These are phyloP conservation scores for Ochropleura leucogaster DNA, from an alignment of 2,888 invertebrate species.

Conservation along the genomic window DNA sequence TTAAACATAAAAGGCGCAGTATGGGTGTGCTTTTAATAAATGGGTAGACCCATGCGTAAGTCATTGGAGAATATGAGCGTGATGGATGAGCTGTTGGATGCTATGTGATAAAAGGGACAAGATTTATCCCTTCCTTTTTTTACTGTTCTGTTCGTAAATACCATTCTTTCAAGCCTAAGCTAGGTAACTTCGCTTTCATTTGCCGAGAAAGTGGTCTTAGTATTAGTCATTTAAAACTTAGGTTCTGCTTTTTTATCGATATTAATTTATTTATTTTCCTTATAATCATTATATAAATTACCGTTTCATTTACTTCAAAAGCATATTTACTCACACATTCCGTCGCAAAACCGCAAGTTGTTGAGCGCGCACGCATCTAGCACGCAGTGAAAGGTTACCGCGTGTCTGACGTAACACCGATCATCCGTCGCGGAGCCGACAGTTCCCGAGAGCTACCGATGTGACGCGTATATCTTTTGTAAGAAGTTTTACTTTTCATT, in stretches of 20 bases:
- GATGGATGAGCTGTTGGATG: no score
- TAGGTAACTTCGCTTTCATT: not conserved
- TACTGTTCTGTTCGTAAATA: not conserved
- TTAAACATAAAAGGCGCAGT: no score
- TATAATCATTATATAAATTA: not conserved
- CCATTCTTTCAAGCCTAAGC: not conserved
- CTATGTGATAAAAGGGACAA: not conserved
- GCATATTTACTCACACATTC: slow-evolving; percentile 52
- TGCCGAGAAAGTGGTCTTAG: not conserved
- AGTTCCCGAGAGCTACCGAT: slow-evolving; percentile 19
- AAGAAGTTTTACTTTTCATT: slow-evolving; percentile 27
- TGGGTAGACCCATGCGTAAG: no score
- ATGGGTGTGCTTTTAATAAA: no score
- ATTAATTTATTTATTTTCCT: not conserved
- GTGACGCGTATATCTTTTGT: slow-evolving; percentile 33
- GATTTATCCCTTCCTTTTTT: not conserved
- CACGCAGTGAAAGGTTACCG: slow-evolving; percentile 77
- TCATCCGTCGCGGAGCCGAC: slow-evolving; percentile 59
- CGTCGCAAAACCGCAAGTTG: slow-evolving; percentile 41
- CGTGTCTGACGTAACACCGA: slow-evolving; percentile 70
- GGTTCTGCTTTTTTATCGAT: not conserved
- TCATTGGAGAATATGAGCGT: no score
- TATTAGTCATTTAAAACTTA: not conserved
- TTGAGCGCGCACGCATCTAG: slow-evolving; percentile 54
- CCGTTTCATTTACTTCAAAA: slow-evolving; percentile 13